Conservation (phyloP, 2,113 vertebrate genomes). For the Nycticryphes semicollaris region DNA sequence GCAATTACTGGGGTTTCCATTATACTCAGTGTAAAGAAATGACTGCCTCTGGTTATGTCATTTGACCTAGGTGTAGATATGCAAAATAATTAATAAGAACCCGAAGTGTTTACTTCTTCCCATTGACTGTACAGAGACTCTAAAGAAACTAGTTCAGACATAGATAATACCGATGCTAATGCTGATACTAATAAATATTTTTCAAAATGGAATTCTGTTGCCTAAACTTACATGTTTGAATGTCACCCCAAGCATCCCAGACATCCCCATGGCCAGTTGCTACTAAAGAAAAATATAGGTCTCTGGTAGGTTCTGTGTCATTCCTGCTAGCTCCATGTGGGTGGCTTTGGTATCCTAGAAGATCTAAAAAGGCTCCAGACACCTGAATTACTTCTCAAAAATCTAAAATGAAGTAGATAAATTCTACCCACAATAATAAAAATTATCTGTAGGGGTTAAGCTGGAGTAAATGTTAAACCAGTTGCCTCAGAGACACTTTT, state of each 20-base stretch:
- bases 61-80: neutral
- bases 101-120: neutral
- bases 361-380: neutral
- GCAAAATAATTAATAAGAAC: neutral
- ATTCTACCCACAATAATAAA: neutral
- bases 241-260: neutral
- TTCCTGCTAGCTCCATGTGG: neutral
- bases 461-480: neutral
- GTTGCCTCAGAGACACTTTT: neutral
- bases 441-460: neutral
- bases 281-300: rapidly evolving
- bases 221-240: neutral
- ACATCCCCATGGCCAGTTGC: neutral
- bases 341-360: neutral
- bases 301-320: neutral
- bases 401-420: neutral
- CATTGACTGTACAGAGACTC: neutral
- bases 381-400: neutral
- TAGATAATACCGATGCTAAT: neutral
- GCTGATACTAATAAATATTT: neutral
- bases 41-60: neutral
- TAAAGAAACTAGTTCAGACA: neutral
- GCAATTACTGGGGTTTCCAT: neutral
- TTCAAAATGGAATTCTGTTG: neutral
- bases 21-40: neutral